A percentile compares a stretch with the other conserved stretches of the same genome.
These are phyloP conservation scores for Torymus aiolomorphi DNA, from an alignment of 2,888 invertebrate species.

Conservation along the genomic window DNA sequence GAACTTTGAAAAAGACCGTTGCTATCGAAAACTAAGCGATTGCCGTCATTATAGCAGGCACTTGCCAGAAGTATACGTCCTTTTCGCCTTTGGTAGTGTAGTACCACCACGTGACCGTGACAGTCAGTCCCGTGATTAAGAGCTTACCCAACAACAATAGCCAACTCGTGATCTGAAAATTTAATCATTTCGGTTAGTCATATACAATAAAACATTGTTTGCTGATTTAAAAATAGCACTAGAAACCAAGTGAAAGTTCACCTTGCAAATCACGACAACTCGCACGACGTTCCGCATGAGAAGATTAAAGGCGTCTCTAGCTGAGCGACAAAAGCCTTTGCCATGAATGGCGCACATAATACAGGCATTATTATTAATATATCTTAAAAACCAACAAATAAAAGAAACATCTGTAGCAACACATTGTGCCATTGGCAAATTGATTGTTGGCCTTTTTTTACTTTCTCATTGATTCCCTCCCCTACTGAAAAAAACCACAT, in stretches of 20 bases:
- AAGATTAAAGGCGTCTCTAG: too few species aligned
- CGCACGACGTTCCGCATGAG: too few species aligned
- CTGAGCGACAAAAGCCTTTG: too few species aligned
- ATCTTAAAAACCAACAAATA: too few species aligned
- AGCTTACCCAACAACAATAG: conserved; percentile 95
- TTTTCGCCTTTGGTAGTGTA: conserved; percentile 78
- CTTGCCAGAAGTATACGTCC: conserved; percentile 88
- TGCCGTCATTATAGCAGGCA: conserved; percentile 89
- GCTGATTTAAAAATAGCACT: not conserved
- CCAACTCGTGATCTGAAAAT: conserved; percentile 83
- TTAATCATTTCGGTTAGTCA: too few species aligned
- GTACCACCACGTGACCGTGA: conserved; percentile 83
- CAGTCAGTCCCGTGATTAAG: conserved; percentile 87
- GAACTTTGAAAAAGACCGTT: conserved; percentile 94
- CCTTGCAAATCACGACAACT: conserved; percentile 88
- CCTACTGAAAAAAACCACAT: too few species aligned
- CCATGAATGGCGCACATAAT: too few species aligned
- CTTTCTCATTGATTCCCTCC: too few species aligned
- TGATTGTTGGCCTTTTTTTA: too few species aligned
- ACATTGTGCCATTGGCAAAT: too few species aligned
- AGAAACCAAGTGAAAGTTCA: conserved; percentile 64
- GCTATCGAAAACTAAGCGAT: conserved; percentile 92
- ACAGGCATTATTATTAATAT: too few species aligned
- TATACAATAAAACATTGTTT: not conserved
- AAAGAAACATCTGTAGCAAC: too few species aligned